Conservation (phyloP, 64 coral and sea anemone species). For the Cladopsammia gracilis region DNA sequence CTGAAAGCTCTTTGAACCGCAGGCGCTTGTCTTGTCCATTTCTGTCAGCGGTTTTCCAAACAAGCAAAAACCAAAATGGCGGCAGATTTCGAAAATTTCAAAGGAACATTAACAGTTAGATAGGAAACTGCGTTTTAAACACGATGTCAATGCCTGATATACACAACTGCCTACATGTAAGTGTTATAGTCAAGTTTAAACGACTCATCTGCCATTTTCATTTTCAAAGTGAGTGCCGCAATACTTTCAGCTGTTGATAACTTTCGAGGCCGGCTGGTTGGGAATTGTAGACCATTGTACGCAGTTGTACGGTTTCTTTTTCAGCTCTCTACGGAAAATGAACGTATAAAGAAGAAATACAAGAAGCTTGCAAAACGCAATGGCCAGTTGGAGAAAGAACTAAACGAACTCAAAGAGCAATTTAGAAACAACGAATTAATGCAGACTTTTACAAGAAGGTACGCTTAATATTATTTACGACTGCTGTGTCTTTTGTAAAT, state of each 20-base stretch:
- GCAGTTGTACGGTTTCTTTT: not conserved
- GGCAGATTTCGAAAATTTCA: constrained; percentile 29
- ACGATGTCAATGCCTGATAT: constrained; percentile 59
- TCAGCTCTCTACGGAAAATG: constrained; percentile 93
- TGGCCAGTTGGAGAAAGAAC: constrained; percentile 67
- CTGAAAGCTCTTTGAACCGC: not conserved
- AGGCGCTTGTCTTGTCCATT: not conserved
- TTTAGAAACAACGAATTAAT: constrained; percentile 45
- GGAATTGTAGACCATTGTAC: too few relatives aligned
- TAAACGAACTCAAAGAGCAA: constrained; percentile 68
- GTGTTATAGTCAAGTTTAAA: not conserved
- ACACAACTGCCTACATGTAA: constrained; percentile 74
- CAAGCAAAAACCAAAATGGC: constrained; percentile 10
- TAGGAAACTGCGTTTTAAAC: not conserved
- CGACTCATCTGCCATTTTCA: not conserved
- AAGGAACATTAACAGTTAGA: not conserved
- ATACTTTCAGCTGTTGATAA: too few relatives aligned
- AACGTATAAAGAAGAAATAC: constrained; percentile 85
- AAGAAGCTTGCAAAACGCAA: constrained; percentile 88
- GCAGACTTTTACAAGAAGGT: constrained; percentile 60
- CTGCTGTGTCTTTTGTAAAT: too few relatives aligned
- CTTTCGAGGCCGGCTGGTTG: too few relatives aligned
- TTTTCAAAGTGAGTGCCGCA: not conserved
- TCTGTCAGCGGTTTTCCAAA: constrained; percentile 49
- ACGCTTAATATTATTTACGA: not conserved